Conservation (phyloP, 2,797 vertebrate species). For the Acanthopagrus latus region DNA sequence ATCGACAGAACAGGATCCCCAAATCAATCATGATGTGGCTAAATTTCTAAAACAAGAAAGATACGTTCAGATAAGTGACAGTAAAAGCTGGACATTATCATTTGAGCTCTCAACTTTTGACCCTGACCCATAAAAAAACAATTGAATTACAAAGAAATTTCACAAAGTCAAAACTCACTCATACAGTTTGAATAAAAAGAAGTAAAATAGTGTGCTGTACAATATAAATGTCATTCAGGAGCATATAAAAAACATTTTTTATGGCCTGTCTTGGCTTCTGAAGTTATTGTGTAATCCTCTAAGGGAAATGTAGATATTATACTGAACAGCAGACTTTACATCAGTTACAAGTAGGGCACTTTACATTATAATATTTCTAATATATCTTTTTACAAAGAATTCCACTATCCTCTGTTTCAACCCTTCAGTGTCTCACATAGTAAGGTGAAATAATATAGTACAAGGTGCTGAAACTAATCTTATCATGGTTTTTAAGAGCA, state of each 20-base stretch:
- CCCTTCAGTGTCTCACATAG: background rate
- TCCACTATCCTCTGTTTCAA: background rate
- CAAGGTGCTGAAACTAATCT: background rate
- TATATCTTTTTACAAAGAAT: background rate
- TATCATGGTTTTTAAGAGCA: background rate
- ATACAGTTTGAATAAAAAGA: too few species aligned
- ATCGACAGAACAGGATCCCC: too few species aligned
- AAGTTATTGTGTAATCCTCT: background rate
- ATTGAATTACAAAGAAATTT: background rate
- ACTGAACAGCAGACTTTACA: background rate
- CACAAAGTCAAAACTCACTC: background rate
- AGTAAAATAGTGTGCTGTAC: background rate
- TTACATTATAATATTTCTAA: background rate
- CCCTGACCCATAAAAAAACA: background rate
- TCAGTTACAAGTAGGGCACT: background rate
- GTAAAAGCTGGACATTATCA: background rate
- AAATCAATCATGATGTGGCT: too few species aligned
- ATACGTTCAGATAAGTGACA: background rate
- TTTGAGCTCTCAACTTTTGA: background rate
- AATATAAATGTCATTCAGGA: background rate
- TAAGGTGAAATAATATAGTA: background rate
- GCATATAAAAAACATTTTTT: background rate
- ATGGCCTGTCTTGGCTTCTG: too few species aligned
- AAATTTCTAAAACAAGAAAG: background rate
- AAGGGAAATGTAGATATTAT: background rate